Evolutionary conservation across 2,888 invertebrate genomes (phyloP).

Genomic region (Phortica magna): DNA sequence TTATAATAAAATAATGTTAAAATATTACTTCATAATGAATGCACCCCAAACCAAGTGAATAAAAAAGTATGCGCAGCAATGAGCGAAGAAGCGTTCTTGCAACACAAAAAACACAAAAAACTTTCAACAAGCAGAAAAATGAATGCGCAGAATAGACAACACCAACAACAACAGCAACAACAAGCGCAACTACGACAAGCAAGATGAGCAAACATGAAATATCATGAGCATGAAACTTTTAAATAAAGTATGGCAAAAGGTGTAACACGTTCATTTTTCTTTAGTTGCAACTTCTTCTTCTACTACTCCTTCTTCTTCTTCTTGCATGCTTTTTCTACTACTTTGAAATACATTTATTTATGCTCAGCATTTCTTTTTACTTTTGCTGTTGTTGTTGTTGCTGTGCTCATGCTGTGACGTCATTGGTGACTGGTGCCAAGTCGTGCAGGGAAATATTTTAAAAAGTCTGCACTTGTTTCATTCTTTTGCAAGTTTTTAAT

Average conservation of each 20-base stretch:
- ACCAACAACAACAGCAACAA: not conserved
- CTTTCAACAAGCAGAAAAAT: not conserved
- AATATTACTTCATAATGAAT: constrained; percentile 74
- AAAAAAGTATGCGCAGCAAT: not conserved
- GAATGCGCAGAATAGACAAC: not conserved
- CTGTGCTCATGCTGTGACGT: not conserved
- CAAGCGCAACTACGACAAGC: not conserved
- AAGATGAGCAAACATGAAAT: constrained; percentile 6
- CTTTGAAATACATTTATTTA: not conserved
- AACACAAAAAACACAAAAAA: not conserved
- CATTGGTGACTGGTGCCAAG: not conserved
- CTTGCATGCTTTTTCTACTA: not conserved
- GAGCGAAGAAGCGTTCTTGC: not conserved
- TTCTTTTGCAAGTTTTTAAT: not conserved
- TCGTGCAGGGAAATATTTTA: constrained; percentile 13
- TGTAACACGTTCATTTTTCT: constrained; percentile 4
- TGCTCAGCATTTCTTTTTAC: not conserved
- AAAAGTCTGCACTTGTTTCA: constrained; percentile 3
- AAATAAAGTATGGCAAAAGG: constrained; percentile 14
- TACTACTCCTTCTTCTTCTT: not conserved
- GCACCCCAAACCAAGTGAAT: constrained; percentile 33
- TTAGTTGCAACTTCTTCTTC: not conserved
- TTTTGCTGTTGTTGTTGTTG: not conserved
- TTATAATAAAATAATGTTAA: constrained; percentile 75
- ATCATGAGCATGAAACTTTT: constrained; percentile 17